Evolutionary conservation across 1,140 invertebrate species (phyloP).

Genomic region (Frieseomelitta varia): DNA sequence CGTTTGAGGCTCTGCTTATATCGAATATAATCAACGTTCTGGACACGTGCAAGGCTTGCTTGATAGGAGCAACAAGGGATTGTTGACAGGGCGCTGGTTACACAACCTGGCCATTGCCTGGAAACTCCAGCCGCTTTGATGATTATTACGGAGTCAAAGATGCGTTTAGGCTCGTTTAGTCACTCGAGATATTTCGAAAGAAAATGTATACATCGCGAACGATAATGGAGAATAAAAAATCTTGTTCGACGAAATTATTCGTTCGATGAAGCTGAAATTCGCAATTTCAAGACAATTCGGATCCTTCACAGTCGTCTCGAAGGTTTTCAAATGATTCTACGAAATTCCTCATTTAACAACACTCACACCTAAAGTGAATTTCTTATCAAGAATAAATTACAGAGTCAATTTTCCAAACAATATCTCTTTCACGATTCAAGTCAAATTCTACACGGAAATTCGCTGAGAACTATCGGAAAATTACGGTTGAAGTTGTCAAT

Average conservation of each 20-base stretch:
- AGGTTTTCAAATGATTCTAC: neutral
- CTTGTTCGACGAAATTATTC: no score
- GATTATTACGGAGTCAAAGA: neutral
- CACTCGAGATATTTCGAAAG: neutral
- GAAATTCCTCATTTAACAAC: neutral
- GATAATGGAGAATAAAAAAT: no score
- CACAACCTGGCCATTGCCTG: neutral
- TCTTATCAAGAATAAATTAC: neutral
- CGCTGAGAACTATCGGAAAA: neutral
- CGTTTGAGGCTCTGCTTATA: neutral
- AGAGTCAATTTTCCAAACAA: neutral
- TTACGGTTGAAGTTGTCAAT: neutral
- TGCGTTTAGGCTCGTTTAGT: no score
- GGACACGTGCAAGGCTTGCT: neutral
- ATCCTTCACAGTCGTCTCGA: neutral
- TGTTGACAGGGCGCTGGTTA: constrained; percentile 1
- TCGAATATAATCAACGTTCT: neutral
- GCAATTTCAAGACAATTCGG: neutral
- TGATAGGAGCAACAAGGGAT: neutral
- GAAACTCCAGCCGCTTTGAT: neutral
- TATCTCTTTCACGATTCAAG: neutral
- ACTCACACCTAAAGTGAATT: neutral
- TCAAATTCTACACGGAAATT: neutral
- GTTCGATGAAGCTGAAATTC: neutral
- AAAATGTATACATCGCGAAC: neutral